phyloP scores from a whole-genome alignment of 2,113 vertebrate genomes.

The Pelecanus crispus region DNA sequence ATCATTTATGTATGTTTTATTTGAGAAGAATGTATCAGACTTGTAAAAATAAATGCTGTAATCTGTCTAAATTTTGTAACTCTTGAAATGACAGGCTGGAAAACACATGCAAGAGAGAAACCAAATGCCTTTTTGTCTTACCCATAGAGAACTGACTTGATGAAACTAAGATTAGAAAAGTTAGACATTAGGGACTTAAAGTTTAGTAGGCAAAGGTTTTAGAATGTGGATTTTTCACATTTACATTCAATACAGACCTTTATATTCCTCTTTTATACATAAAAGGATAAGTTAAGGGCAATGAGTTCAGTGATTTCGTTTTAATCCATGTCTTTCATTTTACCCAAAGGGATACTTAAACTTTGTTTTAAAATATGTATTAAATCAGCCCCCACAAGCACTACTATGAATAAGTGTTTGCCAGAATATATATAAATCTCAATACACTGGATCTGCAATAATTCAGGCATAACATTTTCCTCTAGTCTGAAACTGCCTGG shows the following conservation, averaged over 20 bases:
- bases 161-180: background rate
- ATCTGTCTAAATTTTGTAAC: background rate
- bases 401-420: background rate
- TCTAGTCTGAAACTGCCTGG: background rate
- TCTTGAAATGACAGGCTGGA: background rate
- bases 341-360: slow-evolving; percentile 46
- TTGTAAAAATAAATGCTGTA: background rate
- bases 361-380: slow-evolving; percentile 21
- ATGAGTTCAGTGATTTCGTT: slow-evolving; percentile 16
- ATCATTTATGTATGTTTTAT: background rate
- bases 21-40: background rate
- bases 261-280: background rate
- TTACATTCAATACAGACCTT: background rate
- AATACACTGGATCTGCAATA: background rate
- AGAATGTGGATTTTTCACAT: background rate
- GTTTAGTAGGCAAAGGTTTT: background rate
- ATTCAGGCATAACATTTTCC: background rate
- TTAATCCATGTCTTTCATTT: slow-evolving; percentile 8
- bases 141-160: background rate
- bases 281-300: slow-evolving; percentile 23
- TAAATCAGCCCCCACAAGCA: background rate
- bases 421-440: background rate
- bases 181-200: background rate
- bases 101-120: background rate
- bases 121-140: background rate